Evolutionary conservation across 1,140 invertebrate genomes (phyloP).

Genomic region (Temnothorax curvispinosus): DNA sequence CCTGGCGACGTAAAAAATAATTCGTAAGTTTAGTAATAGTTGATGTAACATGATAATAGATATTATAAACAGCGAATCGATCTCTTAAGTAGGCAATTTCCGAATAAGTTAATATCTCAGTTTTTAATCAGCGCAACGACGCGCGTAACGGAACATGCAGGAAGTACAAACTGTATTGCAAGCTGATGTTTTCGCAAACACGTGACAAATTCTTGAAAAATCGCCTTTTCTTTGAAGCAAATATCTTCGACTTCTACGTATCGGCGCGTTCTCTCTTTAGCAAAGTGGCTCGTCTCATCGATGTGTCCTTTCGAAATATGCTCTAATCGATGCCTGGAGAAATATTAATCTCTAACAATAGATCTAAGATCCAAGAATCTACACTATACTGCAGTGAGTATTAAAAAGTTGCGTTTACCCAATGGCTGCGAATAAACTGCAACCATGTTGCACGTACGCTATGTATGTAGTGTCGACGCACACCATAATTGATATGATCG

Average conservation of each 20-base stretch:
- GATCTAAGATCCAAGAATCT: not conserved
- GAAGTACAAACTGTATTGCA: constrained; percentile 9
- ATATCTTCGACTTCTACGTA: too few relatives aligned
- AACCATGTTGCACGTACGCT: not conserved
- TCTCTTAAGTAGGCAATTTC: not conserved
- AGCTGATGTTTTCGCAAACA: constrained; percentile 26
- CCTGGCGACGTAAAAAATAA: not conserved
- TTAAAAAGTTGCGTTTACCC: constrained; percentile 15
- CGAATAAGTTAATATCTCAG: not conserved
- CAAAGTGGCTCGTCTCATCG: not conserved
- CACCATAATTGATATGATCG: not conserved
- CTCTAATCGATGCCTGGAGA: not conserved
- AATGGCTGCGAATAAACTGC: constrained; percentile 23
- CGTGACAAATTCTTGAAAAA: not conserved
- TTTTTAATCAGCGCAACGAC: not conserved
- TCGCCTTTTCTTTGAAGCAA: not conserved
- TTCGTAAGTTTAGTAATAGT: not conserved
- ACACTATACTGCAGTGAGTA: not conserved
- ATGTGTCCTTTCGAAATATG: not conserved
- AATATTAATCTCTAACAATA: not conserved
- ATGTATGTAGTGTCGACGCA: constrained; percentile 15
- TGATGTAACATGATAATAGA: not conserved
- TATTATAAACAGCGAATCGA: not conserved
- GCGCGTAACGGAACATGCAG: not conserved
- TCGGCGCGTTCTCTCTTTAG: not conserved